Evolutionary conservation across 2,797 vertebrate genomes (phyloP).

Genomic region (Catamblyrhynchus diadema): DNA sequence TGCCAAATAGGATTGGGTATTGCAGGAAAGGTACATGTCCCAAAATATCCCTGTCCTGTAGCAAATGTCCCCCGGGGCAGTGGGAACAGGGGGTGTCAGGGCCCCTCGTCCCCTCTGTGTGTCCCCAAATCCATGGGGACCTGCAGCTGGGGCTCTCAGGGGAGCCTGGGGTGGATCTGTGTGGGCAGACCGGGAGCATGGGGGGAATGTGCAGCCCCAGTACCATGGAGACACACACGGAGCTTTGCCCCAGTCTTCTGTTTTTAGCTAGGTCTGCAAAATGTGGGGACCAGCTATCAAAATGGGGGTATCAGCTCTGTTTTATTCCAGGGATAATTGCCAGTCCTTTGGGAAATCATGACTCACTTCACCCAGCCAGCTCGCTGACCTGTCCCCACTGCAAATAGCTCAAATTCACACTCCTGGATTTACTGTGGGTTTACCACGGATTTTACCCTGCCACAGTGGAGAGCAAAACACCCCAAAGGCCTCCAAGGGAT

Average conservation of each 20-base stretch:
- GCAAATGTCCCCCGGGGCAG: not conserved
- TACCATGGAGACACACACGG: rapidly evolving
- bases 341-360: rapidly evolving
- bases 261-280: not conserved
- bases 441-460: not conserved
- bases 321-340: not conserved
- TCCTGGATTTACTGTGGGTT: not conserved
- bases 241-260: not conserved
- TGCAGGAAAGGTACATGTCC: not conserved
- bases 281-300: not conserved
- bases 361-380: not conserved
- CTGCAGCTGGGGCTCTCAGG: rapidly evolving
- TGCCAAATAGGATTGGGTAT: not conserved
- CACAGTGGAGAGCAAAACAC: not conserved
- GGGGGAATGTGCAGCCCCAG: rapidly evolving
- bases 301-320: not conserved
- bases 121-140: not conserved
- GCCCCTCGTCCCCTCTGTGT: not conserved
- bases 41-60: not conserved
- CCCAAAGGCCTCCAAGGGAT: not conserved
- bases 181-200: rapidly evolving
- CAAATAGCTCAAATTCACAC: not conserved
- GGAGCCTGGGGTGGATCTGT: not conserved
- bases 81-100: not conserved
- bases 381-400: not conserved